phyloP scores from a whole-genome alignment of 2,113 vertebrate genomes.

The Paramisgurnus dabryanus region DNA sequence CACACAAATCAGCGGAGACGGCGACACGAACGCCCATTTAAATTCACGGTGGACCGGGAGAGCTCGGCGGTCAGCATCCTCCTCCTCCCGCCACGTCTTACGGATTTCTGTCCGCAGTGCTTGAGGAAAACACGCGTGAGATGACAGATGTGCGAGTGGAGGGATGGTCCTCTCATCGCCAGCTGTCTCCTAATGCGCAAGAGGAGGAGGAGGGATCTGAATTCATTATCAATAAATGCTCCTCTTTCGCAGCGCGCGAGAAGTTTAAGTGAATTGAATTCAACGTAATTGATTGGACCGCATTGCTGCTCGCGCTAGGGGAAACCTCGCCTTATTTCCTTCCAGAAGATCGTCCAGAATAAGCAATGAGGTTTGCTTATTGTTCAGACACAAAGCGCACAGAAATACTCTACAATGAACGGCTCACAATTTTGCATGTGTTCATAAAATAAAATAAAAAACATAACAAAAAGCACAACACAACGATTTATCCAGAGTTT shows the following conservation, averaged over 20 bases:
- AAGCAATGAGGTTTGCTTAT: not conserved
- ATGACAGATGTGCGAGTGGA: constrained; percentile 54
- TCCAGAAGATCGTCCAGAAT: constrained; percentile 8
- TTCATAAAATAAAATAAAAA: no score
- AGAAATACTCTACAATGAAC: not conserved
- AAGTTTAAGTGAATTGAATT: constrained; percentile 80
- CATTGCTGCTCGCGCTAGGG: constrained; percentile 61
- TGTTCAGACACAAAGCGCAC: not conserved
- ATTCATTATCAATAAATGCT: constrained; percentile 76
- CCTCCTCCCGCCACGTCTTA: constrained; percentile 51
- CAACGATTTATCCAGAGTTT: not conserved
- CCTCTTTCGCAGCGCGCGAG: constrained; percentile 69
- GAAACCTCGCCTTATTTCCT: constrained; percentile 55
- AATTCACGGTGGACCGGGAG: constrained; percentile 60
- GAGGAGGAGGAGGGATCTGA: constrained; percentile 57
- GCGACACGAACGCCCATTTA: constrained; percentile 68
- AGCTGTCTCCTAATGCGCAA: constrained; percentile 36
- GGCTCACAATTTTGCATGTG: no score
- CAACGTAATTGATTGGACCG: constrained; percentile 74
- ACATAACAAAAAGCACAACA: not conserved
- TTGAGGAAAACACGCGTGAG: constrained; percentile 35
- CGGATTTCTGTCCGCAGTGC: constrained; percentile 37
- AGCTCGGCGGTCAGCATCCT: constrained; percentile 66
- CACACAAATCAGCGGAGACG: constrained; percentile 53
- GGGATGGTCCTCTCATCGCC: constrained; percentile 38